Conservation (phyloP, 1,140 invertebrate species). For the Eciton burchellii region DNA sequence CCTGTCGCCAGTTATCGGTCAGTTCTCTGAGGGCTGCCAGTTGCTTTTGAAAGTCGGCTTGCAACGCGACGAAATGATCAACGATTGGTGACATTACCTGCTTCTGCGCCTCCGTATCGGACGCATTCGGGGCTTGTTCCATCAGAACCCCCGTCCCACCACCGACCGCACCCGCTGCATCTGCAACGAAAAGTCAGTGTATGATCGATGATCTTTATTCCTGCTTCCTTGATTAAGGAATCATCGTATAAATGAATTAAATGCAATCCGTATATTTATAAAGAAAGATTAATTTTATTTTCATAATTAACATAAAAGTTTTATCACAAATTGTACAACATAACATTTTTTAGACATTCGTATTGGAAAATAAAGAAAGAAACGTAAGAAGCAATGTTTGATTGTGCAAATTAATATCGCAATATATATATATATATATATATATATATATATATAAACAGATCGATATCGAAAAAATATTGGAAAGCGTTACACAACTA, state of each 20-base stretch:
- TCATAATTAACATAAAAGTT: no score
- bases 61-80: slow-evolving; percentile 81
- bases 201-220: slow-evolving; percentile 14
- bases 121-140: slow-evolving; percentile 73
- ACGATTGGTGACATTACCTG: slow-evolving; percentile 83
- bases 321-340: no score
- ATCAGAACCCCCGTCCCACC: slow-evolving; percentile 67
- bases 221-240: neutral
- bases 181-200: slow-evolving; percentile 58
- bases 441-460: neutral
- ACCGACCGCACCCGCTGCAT: slow-evolving; percentile 74
- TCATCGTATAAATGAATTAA: neutral
- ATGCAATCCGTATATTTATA: no score
- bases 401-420: slow-evolving; percentile 7
- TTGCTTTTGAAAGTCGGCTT: slow-evolving; percentile 82
- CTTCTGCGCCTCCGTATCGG: slow-evolving; percentile 81
- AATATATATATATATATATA: no score
- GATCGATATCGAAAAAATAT: neutral
- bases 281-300: no score
- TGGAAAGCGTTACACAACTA: neutral
- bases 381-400: neutral
- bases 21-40: slow-evolving; percentile 78
- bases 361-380: neutral
- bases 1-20: slow-evolving; percentile 80
- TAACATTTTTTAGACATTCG: no score